phyloP scores from a whole-genome alignment of 2,113 vertebrate genomes.

The Nansenia antarctica region DNA sequence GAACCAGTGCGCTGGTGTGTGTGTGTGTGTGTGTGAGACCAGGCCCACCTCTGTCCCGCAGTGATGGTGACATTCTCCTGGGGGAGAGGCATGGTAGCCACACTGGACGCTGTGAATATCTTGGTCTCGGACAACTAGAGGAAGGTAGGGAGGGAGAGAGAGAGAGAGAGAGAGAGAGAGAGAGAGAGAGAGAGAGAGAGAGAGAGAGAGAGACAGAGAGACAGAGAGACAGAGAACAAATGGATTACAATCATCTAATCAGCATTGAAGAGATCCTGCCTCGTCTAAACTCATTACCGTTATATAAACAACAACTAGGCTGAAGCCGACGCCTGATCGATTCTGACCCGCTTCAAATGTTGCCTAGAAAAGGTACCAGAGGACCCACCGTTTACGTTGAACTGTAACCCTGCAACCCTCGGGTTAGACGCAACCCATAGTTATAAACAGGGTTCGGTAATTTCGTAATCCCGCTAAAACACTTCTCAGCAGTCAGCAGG shows the following conservation, averaged over 20 bases:
- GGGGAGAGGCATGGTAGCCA: slow-evolving; percentile 87
- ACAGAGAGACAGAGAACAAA: background rate
- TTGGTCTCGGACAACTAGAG: slow-evolving; percentile 95
- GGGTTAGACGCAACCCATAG: background rate
- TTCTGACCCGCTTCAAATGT: background rate
- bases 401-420: too few relatives aligned
- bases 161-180: background rate
- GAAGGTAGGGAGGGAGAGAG: slow-evolving; percentile 4
- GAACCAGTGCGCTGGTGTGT: background rate
- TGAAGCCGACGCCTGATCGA: background rate
- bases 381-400: too few relatives aligned
- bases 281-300: background rate
- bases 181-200: background rate
- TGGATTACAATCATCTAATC: background rate
- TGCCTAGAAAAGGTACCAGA: background rate
- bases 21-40: background rate
- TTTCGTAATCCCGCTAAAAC: too few relatives aligned
- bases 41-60: slow-evolving; percentile 91
- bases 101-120: slow-evolving; percentile 97
- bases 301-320: background rate
- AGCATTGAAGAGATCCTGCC: background rate
- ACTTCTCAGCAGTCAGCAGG: too few relatives aligned
- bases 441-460: too few relatives aligned
- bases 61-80: slow-evolving; percentile 98
- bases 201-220: background rate